Percentiles rank a stretch among this genome's conserved stretches.
These are phyloP conservation scores for Sebastes steindachneri DNA, from an alignment of 2,797 vertebrate genomes.

Conservation along the genomic window DNA sequence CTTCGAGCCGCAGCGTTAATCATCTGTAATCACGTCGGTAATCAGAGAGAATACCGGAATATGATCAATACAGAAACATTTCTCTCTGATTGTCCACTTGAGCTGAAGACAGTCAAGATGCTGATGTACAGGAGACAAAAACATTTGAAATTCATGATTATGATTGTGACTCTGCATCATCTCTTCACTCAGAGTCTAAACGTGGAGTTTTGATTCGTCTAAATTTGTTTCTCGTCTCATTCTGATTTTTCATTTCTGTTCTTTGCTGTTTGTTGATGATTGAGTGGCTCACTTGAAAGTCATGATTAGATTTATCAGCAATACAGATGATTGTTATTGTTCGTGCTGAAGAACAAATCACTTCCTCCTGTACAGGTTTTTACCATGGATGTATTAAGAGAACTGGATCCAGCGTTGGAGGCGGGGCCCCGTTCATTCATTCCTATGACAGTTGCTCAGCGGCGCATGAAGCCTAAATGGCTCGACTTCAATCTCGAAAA, in stretches of 20 bases:
- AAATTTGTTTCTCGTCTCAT: background rate
- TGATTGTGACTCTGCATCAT: background rate
- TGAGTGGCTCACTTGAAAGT: background rate
- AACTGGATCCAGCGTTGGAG: too few species aligned
- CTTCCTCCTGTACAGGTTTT: background rate
- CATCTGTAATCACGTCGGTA: background rate
- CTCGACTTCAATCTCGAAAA: too few species aligned
- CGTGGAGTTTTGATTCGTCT: background rate
- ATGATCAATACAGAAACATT: background rate
- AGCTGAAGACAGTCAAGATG: background rate
- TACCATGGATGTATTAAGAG: too few species aligned
- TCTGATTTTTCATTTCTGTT: background rate
- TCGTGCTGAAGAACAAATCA: background rate
- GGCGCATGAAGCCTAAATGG: too few species aligned
- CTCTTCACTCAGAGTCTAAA: background rate
- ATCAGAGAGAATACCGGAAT: background rate
- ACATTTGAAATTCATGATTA: background rate
- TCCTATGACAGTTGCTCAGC: too few species aligned
- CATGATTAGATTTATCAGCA: background rate
- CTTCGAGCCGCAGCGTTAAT: slow-evolving; percentile 7
- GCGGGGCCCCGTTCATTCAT: too few species aligned
- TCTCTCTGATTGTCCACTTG: background rate
- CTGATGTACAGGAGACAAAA: background rate
- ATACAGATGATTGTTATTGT: background rate
- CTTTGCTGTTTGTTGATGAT: background rate